A percentile compares a stretch with the other conserved stretches of the same genome.
phyloP scores from a whole-genome alignment of 1,140 invertebrate genomes.

The Sarcophaga peregrina region DNA sequence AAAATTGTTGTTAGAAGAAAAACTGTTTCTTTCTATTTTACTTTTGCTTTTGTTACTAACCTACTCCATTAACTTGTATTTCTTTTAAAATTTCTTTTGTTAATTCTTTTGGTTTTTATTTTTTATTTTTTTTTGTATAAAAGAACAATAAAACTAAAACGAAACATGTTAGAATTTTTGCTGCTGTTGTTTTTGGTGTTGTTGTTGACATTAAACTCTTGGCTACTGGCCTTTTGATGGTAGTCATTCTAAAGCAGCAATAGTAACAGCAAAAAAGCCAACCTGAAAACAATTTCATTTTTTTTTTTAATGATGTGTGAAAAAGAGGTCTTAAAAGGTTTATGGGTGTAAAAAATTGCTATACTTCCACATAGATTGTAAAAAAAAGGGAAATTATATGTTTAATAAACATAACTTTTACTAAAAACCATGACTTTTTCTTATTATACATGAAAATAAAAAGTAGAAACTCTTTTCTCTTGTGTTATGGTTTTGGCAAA shows the following conservation, averaged over 20 bases:
- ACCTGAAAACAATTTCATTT: background rate
- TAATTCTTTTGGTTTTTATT: too few species aligned
- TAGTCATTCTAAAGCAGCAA: constrained; percentile 8
- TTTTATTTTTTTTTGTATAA: too few species aligned
- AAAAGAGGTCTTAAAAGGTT: constrained; percentile 32
- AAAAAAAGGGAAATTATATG: constrained; percentile 33
- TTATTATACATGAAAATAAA: background rate
- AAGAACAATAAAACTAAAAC: constrained; percentile 8
- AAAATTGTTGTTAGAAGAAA: background rate
- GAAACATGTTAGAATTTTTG: constrained; percentile 22
- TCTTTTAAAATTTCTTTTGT: background rate
- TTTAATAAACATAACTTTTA: constrained; percentile 6
- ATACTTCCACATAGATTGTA: background rate
- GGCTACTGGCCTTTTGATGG: background rate
- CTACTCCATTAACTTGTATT: constrained; percentile 37
- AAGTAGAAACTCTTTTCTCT: background rate
- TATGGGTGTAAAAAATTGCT: constrained; percentile 18
- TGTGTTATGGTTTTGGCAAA: background rate
- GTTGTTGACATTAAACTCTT: background rate
- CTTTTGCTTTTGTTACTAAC: background rate
- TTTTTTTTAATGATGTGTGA: background rate
- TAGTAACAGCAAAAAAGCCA: too few species aligned
- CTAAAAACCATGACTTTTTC: background rate
- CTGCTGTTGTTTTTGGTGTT: background rate
- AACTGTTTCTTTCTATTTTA: background rate